phyloP scores from a whole-genome alignment of 2,113 vertebrate species.

The Clarias batrachus region DNA sequence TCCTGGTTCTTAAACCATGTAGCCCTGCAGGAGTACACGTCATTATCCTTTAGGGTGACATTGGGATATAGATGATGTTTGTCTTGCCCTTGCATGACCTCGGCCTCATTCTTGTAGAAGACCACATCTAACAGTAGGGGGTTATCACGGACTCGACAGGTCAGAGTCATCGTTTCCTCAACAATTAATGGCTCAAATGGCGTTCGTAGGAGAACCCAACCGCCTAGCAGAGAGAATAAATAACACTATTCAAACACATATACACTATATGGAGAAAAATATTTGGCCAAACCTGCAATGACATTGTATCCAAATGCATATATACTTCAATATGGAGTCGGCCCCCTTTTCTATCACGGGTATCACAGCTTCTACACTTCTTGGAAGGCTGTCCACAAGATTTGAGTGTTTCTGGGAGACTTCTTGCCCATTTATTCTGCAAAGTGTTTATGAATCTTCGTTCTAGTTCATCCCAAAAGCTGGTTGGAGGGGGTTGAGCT shows the following conservation, averaged over 20 bases:
- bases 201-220: constrained; percentile 60
- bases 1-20: constrained; percentile 52
- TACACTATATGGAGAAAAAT: not conserved
- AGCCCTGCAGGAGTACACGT: constrained; percentile 65
- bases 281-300: no score
- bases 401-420: no score
- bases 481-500: no score
- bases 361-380: no score
- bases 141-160: constrained; percentile 56
- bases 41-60: constrained; percentile 54
- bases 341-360: no score
- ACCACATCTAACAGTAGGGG: constrained; percentile 41
- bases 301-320: no score
- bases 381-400: no score
- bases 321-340: no score
- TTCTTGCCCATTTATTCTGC: no score
- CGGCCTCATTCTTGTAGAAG: constrained; percentile 63
- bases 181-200: constrained; percentile 43
- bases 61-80: constrained; percentile 45
- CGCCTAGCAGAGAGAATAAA: constrained; percentile 54
- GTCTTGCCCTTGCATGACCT: constrained; percentile 47
- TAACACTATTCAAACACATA: not conserved
- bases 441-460: no score
- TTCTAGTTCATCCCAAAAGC: no score
- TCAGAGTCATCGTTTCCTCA: constrained; percentile 50